phyloP scores from a whole-genome alignment of 2,797 vertebrate species.

The Carcharodon carcharias region DNA sequence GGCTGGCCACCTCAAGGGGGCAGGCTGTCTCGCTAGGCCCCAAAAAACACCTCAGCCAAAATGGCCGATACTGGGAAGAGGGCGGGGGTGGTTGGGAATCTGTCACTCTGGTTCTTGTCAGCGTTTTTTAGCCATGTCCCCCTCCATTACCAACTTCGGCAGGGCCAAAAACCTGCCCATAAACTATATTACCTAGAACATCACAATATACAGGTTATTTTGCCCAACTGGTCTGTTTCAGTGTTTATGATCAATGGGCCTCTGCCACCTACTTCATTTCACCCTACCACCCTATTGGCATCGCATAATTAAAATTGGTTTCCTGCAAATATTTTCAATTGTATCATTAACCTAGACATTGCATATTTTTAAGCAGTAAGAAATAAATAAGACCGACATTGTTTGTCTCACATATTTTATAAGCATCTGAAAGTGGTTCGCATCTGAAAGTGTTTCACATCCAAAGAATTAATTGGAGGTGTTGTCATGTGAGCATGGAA shows the following conservation, averaged over 20 bases:
- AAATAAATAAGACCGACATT: neutral
- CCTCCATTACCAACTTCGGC: no score
- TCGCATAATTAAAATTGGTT: neutral
- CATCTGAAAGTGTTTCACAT: no score
- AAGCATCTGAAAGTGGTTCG: no score
- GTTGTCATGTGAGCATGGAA: no score
- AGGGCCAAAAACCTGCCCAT: neutral
- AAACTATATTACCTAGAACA: neutral
- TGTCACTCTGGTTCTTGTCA: no score
- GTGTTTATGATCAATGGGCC: neutral
- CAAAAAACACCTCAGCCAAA: neutral
- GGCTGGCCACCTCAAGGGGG: neutral
- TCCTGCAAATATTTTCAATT: neutral
- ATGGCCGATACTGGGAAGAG: neutral
- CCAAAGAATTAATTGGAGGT: no score
- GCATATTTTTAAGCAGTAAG: neutral
- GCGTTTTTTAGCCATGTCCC: no score
- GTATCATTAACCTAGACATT: neutral
- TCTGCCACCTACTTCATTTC: neutral
- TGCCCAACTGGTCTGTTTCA: no score
- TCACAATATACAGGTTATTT: neutral
- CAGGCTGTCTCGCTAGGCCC: neutral
- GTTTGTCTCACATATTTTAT: no score
- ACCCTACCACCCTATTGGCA: neutral
- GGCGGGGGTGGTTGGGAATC: no score